These are phyloP conservation scores for Habropoda laboriosa DNA, from an alignment of 1,140 invertebrate genomes.

Conservation along the genomic window DNA sequence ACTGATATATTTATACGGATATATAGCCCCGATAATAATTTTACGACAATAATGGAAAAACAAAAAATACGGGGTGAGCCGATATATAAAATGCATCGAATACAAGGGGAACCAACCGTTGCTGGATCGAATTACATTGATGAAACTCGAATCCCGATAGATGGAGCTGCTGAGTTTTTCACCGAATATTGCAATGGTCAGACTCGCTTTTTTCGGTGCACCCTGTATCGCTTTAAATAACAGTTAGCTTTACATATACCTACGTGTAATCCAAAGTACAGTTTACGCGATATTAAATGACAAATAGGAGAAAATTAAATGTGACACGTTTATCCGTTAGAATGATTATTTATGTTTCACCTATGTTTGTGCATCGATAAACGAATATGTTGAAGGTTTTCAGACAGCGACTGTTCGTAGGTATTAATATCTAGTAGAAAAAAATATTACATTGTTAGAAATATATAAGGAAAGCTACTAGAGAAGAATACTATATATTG, in stretches of 20 bases:
- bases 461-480: neutral
- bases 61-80: slow-evolving; percentile 34
- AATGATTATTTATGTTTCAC: slow-evolving; percentile 8
- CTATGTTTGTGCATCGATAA: neutral
- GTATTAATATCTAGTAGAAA: too few species aligned
- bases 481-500: neutral
- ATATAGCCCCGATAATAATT: slow-evolving; percentile 74
- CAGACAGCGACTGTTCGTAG: neutral
- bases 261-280: slow-evolving; percentile 36
- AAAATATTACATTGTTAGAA: neutral
- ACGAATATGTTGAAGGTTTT: neutral
- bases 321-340: neutral
- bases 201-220: slow-evolving; percentile 27
- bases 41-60: slow-evolving; percentile 74
- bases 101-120: neutral
- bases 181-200: neutral
- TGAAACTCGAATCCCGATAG: neutral
- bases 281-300: neutral
- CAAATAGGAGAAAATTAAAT: slow-evolving; percentile 12
- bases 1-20: slow-evolving; percentile 76
- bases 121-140: neutral
- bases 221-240: slow-evolving; percentile 51
- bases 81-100: neutral
- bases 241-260: slow-evolving; percentile 64
- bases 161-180: neutral